phyloP scores from a whole-genome alignment of 2,888 invertebrate genomes.

The Merodon equestris region DNA sequence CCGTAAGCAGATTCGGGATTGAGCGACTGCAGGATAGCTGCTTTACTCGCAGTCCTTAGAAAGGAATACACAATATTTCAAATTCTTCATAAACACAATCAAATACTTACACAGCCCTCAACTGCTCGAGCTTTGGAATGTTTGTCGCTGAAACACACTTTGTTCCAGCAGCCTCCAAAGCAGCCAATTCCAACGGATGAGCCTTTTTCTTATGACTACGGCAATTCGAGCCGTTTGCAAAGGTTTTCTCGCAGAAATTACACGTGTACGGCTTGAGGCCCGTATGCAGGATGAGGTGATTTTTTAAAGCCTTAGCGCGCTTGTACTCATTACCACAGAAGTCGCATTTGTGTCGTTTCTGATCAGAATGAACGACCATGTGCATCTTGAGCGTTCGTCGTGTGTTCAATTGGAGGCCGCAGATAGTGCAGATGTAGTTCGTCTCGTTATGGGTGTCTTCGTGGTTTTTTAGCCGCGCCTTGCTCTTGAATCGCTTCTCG shows the following conservation, averaged over 20 bases:
- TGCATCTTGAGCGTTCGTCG: slow-evolving; percentile 75
- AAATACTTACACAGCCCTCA: slow-evolving; percentile 75
- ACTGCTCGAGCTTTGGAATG: slow-evolving; percentile 76
- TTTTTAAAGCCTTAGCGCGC: slow-evolving; percentile 77
- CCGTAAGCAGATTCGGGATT: slow-evolving; percentile 24
- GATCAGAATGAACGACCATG: slow-evolving; percentile 76
- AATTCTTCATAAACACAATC: not conserved
- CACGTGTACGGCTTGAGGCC: slow-evolving; percentile 78
- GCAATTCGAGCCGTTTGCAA: slow-evolving; percentile 78
- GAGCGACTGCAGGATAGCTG: not conserved
- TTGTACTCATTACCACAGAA: slow-evolving; percentile 77
- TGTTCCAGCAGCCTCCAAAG: slow-evolving; percentile 76
- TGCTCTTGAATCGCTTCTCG: slow-evolving; percentile 76
- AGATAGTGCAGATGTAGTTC: slow-evolving; percentile 75
- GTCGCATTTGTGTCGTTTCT: slow-evolving; percentile 77
- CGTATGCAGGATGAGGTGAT: slow-evolving; percentile 78
- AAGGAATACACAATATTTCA: not conserved
- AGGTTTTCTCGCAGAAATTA: slow-evolving; percentile 77
- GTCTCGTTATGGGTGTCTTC: slow-evolving; percentile 76
- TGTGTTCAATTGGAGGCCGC: slow-evolving; percentile 76
- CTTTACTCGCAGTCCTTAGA: slow-evolving; percentile 41
- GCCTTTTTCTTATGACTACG: slow-evolving; percentile 78
- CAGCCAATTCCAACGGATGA: slow-evolving; percentile 77
- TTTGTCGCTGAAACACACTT: slow-evolving; percentile 71
- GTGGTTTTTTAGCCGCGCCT: slow-evolving; percentile 73